Evolutionary conservation across 2,888 invertebrate genomes (phyloP).

Genomic region (Troilus luridus): DNA sequence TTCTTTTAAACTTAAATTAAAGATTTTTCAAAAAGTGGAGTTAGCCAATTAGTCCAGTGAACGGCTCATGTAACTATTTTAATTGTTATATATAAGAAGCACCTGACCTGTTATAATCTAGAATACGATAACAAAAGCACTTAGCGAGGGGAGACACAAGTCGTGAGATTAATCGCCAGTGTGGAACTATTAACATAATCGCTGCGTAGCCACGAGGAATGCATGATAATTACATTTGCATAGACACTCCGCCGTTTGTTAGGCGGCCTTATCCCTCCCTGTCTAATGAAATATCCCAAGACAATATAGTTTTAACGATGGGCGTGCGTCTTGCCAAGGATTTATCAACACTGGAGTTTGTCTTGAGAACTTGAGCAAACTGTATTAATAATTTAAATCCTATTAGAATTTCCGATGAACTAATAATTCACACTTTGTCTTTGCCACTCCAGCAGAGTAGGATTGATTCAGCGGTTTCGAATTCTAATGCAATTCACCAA

Average conservation of each 20-base stretch:
- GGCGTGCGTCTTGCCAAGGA: neutral
- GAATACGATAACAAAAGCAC: neutral
- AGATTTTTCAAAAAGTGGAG: no score
- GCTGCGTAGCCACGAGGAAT: neutral
- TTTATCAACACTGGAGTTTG: neutral
- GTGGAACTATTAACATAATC: neutral
- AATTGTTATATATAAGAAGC: neutral
- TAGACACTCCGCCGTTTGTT: neutral
- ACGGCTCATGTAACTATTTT: no score
- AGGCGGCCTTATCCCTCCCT: neutral
- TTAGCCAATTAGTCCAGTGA: no score
- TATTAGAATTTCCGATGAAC: neutral
- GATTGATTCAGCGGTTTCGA: no score
- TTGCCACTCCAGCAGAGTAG: no score
- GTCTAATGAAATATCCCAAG: neutral
- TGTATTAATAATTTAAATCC: neutral
- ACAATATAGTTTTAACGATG: neutral
- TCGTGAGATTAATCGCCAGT: neutral
- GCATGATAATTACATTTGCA: conserved; percentile 22
- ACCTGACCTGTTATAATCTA: neutral
- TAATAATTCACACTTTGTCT: neutral
- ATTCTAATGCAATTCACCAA: no score
- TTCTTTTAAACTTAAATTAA: no score
- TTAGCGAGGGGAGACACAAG: neutral
- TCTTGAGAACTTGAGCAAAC: neutral